Base-by-base conservation (phyloP, 1,140 invertebrate species). In the Aradophagus sp. region DNA sequence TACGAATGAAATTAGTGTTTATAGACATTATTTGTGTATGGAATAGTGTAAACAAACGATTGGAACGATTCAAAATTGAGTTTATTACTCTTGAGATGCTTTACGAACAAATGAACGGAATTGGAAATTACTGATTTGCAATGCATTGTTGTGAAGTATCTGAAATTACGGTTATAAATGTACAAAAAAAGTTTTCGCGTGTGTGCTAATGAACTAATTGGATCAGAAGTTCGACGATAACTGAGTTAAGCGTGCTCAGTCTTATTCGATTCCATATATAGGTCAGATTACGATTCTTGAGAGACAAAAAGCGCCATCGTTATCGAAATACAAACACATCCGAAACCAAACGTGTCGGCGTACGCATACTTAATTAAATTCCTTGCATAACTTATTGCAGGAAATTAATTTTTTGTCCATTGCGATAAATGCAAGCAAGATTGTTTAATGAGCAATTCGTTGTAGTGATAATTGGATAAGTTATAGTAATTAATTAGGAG, bases 161-260 rank as follows among this genome's bases (percentile, higher is more conserved):
- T 23, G n/a, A 23, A 23, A 23, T 23, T 23, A 8, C 20, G 4
- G 4, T 8, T 23, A 23, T 23, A 23, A 23, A 23, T 8, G 8
- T 4, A 23, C 20, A 8, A 23, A 23, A 23, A 23, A 23, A 23
- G 8, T 23, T 23, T 23, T 23, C 6, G 23, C 38, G 19, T 26
- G 42, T 17, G 55, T 52, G 20, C 4, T 23, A 23, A 8, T 23
- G 20, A 4, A 8, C 20, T 23, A 23, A 23, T 23, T 23, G 20
- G 20, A 23, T 23, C 20, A 23, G 20, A 23, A 56, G 55, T 70
- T 63, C 20, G 48, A 45, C 61, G 52, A 72, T 68, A 78, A 72
- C 44, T 67, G 41, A 74, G 70, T 76, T 78, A 78, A 62, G 52
- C 48, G 48, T 50, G 31, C 56, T 69, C 48, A 36, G 32, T 55